phyloP scores from a whole-genome alignment of 2,797 vertebrate species.

The Gephyroberyx darwinii region DNA sequence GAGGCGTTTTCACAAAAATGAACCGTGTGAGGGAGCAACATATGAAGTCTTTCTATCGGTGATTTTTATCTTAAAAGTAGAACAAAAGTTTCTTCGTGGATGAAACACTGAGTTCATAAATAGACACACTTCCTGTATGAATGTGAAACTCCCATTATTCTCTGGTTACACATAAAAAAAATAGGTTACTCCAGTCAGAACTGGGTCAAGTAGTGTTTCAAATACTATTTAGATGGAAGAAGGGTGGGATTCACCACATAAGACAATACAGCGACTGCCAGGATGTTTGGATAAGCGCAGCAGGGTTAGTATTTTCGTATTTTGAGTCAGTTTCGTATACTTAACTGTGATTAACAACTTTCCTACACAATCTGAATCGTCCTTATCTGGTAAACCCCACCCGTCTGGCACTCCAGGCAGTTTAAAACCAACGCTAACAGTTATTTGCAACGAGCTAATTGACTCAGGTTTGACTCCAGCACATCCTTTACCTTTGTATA shows the following conservation, averaged over 20 bases:
- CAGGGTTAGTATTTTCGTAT: no score
- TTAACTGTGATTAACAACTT: constrained; percentile 3
- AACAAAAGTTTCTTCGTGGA: no score
- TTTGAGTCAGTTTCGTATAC: neutral
- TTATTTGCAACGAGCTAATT: neutral
- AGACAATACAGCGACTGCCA: neutral
- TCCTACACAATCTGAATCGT: neutral
- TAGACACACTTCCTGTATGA: neutral
- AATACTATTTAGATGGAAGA: neutral
- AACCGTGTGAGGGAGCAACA: neutral
- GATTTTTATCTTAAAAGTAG: no score
- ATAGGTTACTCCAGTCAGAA: neutral
- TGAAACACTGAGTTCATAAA: neutral
- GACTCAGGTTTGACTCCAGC: neutral
- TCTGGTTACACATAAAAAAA: neutral
- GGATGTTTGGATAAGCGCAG: neutral
- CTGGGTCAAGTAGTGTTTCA: neutral
- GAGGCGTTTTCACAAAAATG: neutral
- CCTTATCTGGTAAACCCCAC: constrained; percentile 13
- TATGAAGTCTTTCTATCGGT: no score
- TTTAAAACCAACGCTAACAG: neutral
- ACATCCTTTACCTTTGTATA: neutral
- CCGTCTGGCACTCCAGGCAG: constrained; percentile 21
- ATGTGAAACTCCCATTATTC: neutral
- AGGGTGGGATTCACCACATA: neutral